Evolutionary conservation across 2,113 vertebrate genomes (phyloP).

Genomic region (Tauraco erythrolophus): DNA sequence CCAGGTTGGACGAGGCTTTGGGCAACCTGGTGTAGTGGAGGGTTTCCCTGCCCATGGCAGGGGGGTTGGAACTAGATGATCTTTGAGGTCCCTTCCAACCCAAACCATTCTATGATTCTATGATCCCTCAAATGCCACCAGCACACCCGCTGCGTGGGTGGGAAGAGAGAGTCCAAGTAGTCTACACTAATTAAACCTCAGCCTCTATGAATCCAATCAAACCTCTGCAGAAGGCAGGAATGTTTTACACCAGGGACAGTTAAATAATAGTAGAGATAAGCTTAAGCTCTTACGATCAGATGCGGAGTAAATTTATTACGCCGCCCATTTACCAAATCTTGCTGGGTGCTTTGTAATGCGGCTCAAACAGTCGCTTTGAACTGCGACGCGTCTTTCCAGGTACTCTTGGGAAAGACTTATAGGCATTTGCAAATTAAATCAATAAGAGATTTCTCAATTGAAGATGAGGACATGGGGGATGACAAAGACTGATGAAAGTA

Average conservation of each 20-base stretch:
- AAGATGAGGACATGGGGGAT: not conserved
- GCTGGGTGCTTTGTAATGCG: not conserved
- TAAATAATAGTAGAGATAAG: constrained; percentile 10
- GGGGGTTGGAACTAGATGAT: too few species aligned
- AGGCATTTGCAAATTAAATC: constrained; percentile 18
- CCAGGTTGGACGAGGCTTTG: too few species aligned
- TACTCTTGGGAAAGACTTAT: not conserved
- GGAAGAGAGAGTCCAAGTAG: not conserved
- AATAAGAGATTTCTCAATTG: not conserved
- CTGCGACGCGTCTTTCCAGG: not conserved
- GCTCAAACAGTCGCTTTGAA: not conserved
- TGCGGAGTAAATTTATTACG: not conserved
- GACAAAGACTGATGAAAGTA: not conserved
- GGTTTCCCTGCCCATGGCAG: too few species aligned
- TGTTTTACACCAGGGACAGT: not conserved
- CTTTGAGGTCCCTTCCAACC: too few species aligned
- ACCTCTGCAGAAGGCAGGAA: not conserved
- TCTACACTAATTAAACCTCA: constrained; percentile 1
- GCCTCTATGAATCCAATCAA: not conserved
- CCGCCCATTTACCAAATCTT: not conserved
- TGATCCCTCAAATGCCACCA: not conserved
- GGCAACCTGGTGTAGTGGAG: too few species aligned
- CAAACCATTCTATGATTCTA: too few species aligned
- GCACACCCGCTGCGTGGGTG: not conserved
- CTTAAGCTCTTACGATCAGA: not conserved